Conservation (phyloP, 1,140 invertebrate species). For the Anadara kagoshimensis region DNA sequence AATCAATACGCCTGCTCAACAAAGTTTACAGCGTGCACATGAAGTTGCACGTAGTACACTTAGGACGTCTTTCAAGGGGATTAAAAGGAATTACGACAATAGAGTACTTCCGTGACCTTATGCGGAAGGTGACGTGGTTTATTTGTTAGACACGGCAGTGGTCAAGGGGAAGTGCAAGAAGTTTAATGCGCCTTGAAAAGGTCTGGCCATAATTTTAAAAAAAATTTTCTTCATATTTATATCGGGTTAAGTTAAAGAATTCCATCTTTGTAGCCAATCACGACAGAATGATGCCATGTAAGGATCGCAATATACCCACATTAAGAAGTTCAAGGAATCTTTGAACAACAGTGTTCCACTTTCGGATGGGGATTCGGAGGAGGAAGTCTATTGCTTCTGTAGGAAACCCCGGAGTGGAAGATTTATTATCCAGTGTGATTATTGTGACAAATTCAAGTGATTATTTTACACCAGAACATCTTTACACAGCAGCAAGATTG, state of each 20-base stretch:
- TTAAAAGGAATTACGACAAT: slow-evolving; percentile 1
- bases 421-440: slow-evolving; percentile 30
- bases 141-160: slow-evolving; percentile 8
- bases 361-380: too few relatives aligned
- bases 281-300: slow-evolving; percentile 14
- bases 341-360: too few relatives aligned
- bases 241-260: slow-evolving; percentile 1
- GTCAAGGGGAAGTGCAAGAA: slow-evolving; percentile 5
- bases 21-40: neutral
- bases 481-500: too few relatives aligned
- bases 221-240: slow-evolving; percentile 10
- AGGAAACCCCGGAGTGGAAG: slow-evolving; percentile 7
- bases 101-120: neutral
- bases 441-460: neutral
- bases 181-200: slow-evolving; percentile 13
- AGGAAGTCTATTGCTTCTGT: slow-evolving; percentile 7
- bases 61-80: neutral
- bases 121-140: neutral
- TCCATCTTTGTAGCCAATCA: slow-evolving; percentile 5
- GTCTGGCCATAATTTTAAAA: neutral
- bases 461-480: too few relatives aligned
- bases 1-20: neutral
- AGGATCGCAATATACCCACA: slow-evolving; percentile 6
- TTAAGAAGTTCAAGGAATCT: neutral
- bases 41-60: slow-evolving; percentile 3